Percentiles rank a stretch among this genome's conserved stretches.
Conservation (phyloP, 2,113 vertebrate genomes). For the Nycticorax nycticorax region DNA sequence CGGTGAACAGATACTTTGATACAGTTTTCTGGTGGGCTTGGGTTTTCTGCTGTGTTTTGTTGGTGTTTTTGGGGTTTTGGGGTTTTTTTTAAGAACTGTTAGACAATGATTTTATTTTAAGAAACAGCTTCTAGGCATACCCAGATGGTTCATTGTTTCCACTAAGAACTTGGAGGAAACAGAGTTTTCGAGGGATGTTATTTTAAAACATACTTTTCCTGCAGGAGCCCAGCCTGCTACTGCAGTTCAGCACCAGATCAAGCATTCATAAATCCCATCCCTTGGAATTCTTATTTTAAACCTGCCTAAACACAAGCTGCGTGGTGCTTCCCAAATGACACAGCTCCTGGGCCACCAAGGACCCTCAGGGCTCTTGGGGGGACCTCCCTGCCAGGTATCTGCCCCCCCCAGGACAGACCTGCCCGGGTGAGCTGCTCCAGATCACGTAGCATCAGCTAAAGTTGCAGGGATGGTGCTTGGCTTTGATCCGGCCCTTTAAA, state of each 20-base stretch:
- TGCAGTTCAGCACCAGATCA: background rate
- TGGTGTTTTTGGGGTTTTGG: too few relatives aligned
- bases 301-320: background rate
- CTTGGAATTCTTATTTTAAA: background rate
- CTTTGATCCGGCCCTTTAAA: background rate
- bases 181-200: background rate
- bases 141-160: background rate
- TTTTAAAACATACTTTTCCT: conserved; percentile 13
- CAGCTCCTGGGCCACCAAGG: fast-evolving
- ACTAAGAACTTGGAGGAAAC: background rate
- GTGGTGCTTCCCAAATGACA: too few relatives aligned
- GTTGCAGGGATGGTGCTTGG: background rate
- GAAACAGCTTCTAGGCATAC: background rate
- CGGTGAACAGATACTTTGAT: background rate
- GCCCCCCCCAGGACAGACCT: background rate
- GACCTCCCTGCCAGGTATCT: background rate
- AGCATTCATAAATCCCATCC: background rate
- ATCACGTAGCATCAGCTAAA: fast-evolving
- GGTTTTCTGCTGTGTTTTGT: background rate
- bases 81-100: background rate
- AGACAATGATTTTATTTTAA: conserved; percentile 10
- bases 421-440: fast-evolving
- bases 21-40: background rate
- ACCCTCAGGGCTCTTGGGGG: background rate
- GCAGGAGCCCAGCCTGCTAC: background rate